Conservation (phyloP, 2,888 invertebrate species). For the Colletes collaris region DNA sequence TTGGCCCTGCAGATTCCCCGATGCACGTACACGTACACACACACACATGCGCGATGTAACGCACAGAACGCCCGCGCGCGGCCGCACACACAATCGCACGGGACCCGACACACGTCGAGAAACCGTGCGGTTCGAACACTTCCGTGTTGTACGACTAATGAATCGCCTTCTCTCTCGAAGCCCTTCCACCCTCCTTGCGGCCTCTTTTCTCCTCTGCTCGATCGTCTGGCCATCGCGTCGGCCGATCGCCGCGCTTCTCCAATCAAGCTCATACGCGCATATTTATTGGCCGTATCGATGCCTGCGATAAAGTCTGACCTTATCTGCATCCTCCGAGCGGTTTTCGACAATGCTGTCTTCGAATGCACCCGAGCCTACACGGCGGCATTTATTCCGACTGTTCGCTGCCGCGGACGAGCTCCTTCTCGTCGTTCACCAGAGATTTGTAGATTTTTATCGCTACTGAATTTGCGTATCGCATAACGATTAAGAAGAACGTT, state of each 20-base stretch:
- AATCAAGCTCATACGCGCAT: constrained; percentile 60
- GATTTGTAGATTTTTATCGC: no score
- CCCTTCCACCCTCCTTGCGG: constrained; percentile 55
- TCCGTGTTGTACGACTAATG: constrained; percentile 83
- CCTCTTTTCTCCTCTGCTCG: constrained; percentile 48
- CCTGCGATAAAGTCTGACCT: constrained; percentile 58
- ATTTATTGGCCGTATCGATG: constrained; percentile 67
- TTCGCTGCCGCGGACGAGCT: neutral
- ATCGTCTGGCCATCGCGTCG: constrained; percentile 41
- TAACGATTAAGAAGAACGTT: no score
- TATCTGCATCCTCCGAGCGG: constrained; percentile 50
- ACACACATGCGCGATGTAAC: constrained; percentile 4
- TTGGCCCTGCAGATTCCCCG: constrained; percentile 62
- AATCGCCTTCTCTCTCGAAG: constrained; percentile 76
- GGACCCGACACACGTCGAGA: constrained; percentile 65
- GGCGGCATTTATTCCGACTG: constrained; percentile 6
- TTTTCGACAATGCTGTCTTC: constrained; percentile 50
- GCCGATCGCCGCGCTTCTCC: constrained; percentile 52
- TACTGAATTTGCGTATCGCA: no score
- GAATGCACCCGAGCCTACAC: neutral
- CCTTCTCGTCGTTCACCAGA: no score
- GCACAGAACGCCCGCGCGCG: constrained; percentile 20
- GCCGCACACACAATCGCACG: constrained; percentile 26
- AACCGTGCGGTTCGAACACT: constrained; percentile 74
- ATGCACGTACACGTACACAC: neutral